Evolutionary conservation across 2,797 vertebrate genomes (phyloP), one percentile per base, ranked within the genome.

Genomic region (Cryptoprocta ferox): DNA sequence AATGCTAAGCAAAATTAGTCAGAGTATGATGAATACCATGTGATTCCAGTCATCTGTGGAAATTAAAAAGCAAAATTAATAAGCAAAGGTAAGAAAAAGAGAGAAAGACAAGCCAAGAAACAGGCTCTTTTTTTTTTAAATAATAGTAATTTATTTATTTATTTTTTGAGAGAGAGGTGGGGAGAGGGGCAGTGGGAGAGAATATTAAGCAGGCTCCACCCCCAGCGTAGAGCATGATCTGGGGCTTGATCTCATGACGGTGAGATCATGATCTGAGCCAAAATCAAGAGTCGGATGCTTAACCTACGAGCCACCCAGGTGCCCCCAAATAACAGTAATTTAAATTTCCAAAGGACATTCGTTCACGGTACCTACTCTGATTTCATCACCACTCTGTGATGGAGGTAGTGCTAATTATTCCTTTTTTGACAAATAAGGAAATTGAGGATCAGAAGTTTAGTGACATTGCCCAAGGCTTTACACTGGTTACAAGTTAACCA

Each of bases 291-390:
- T 59, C 21, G 19, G 21, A 24, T 24, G 56, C 21, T 59, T 59
- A 24, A 59, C 56, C 21, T 21, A 59, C 8, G 8, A 59, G 21
- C 56, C 21, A 59, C 56, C 56, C 56, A 59, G 56, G 56, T 59
- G 56, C 56, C 56, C 56, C 18, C 68, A 94, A 68, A 42, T 86
- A 94, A 83, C 15, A 85, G 24, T 76, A 65, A 86, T 75, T 91
- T 88, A 83, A n/a, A 80, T 87, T 91, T 94, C 70, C 82, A 76
- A 87, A 78, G n/a, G 63, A 45, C 7, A 7, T 81, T 90, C 70
- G 71, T 48, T n/a, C 61, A 24, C 21, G 21, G 65, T 35, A 79
- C 19, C 39, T 83, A 45, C 50, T 81, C 78, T 90, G n/a, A 37
- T 87, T 45, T 68, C 48, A 12, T 76, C 32, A 56, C 53, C 35